Evolutionary conservation across 2,113 vertebrate species (phyloP).

Genomic region (Solea solea): DNA sequence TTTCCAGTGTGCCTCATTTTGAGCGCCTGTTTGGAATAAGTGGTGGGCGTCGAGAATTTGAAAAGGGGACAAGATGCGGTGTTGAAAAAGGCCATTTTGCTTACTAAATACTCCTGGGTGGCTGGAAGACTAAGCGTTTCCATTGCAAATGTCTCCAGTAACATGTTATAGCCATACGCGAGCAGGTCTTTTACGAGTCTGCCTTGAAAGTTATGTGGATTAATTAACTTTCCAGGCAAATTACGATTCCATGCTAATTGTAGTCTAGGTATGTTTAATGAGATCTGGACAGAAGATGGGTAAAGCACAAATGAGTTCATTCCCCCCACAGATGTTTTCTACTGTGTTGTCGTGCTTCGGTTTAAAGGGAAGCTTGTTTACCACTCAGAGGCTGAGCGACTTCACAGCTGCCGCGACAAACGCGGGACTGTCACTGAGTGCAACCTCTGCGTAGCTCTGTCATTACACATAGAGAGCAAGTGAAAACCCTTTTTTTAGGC

Average conservation of each 20-base stretch:
- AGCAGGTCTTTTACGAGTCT: constrained; percentile 59
- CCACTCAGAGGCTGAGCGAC: constrained; percentile 6
- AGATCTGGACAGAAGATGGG: constrained; percentile 65
- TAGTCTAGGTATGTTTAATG: constrained; percentile 59
- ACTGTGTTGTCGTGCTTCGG: neutral
- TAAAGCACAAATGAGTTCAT: constrained; percentile 42
- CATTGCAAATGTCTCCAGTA: constrained; percentile 67
- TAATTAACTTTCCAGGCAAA: constrained; percentile 75
- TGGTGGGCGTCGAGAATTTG: constrained; percentile 60
- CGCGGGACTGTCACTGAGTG: constrained; percentile 47
- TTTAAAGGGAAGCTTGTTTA: constrained; percentile 39
- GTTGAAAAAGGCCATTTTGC: constrained; percentile 72
- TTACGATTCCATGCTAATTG: constrained; percentile 74
- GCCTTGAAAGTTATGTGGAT: constrained; percentile 72
- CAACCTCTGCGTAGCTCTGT: constrained; percentile 60
- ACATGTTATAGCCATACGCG: constrained; percentile 55
- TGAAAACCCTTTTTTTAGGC: constrained; percentile 71
- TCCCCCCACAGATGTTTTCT: constrained; percentile 23
- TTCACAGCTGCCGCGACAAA: constrained; percentile 17
- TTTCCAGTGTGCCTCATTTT: constrained; percentile 75
- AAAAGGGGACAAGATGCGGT: constrained; percentile 61
- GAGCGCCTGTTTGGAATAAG: constrained; percentile 68
- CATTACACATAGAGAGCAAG: constrained; percentile 62
- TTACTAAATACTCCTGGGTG: constrained; percentile 74
- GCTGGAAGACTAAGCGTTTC: constrained; percentile 75